These are phyloP conservation scores for Dryadula phaetusa DNA, from an alignment of 2,888 invertebrate genomes.

Conservation along the genomic window DNA sequence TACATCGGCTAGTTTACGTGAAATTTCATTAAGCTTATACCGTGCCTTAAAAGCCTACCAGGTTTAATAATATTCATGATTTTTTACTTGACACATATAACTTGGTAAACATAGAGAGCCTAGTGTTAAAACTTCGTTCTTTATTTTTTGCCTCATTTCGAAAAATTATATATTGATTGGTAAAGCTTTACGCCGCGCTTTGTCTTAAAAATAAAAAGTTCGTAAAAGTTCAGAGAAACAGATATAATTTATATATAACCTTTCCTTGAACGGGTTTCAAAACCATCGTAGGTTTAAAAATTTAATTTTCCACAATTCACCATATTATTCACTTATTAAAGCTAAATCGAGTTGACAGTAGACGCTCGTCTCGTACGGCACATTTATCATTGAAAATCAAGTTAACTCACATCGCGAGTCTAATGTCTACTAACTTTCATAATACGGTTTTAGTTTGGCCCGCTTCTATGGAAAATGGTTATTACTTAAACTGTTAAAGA, in stretches of 20 bases:
- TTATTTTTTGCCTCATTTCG: too few species aligned
- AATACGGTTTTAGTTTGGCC: conserved; percentile 32
- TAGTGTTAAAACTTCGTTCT: too few species aligned
- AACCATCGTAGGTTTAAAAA: conserved; percentile 55
- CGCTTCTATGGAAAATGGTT: conserved; percentile 16
- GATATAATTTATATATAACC: too few species aligned
- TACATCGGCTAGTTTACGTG: conserved; percentile 41
- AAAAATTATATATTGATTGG: too few species aligned
- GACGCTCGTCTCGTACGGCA: conserved; percentile 41
- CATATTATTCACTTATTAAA: conserved; percentile 66
- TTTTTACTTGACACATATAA: too few species aligned
- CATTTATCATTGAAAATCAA: conserved; percentile 50
- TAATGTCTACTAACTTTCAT: conserved; percentile 38
- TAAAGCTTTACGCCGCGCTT: too few species aligned
- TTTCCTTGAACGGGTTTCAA: background rate
- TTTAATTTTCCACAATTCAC: conserved; percentile 62
- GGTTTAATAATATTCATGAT: conserved; percentile 23
- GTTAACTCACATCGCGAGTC: conserved; percentile 42
- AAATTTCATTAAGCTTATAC: conserved; percentile 46
- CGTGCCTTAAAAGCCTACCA: conserved; percentile 34
- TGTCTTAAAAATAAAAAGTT: too few species aligned
- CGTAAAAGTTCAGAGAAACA: too few species aligned
- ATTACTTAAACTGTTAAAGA: background rate
- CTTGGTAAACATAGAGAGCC: background rate
- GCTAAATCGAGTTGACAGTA: conserved; percentile 59